Conservation (phyloP, 2,888 invertebrate species). For the Rhabditoides inermis region DNA sequence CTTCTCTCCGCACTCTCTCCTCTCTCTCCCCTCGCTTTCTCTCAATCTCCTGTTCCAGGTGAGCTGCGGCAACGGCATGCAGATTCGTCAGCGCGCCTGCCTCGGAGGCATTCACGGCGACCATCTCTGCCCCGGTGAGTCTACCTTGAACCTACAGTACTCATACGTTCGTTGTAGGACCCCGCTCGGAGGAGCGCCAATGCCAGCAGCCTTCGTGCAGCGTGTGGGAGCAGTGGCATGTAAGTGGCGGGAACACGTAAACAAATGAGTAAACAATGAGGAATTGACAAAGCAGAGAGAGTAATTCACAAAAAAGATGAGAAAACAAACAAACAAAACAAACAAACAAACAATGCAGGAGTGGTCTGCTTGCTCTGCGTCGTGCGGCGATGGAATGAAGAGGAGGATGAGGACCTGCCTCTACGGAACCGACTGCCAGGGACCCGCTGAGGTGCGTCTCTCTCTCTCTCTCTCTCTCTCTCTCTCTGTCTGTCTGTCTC, state of each 20-base stretch:
- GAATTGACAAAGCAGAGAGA: no score
- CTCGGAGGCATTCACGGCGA: constrained; percentile 34
- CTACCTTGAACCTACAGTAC: not conserved
- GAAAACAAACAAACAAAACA: no score
- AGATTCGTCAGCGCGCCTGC: constrained; percentile 30
- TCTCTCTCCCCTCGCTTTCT: no score
- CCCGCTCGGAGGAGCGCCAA: constrained; percentile 21
- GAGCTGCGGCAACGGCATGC: constrained; percentile 36
- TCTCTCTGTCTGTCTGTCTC: not conserved
- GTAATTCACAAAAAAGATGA: no score
- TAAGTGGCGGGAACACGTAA: no score
- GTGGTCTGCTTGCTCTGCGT: constrained; percentile 36
- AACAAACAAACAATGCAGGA: no score
- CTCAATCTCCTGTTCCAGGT: no score
- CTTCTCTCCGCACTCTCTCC: no score
- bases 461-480: not conserved
- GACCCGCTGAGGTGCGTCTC: constrained; percentile 27
- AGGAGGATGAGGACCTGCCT: constrained; percentile 35
- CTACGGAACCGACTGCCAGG: constrained; percentile 41
- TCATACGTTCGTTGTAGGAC: constrained; percentile 11
- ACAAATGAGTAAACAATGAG: no score
- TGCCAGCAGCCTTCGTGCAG: not conserved
- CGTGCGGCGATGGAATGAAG: constrained; percentile 39
- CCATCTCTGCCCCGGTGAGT: constrained; percentile 22
- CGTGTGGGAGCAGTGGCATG: no score